Conservation (phyloP, 2,113 vertebrate genomes). For the Apeltes quadracus region DNA sequence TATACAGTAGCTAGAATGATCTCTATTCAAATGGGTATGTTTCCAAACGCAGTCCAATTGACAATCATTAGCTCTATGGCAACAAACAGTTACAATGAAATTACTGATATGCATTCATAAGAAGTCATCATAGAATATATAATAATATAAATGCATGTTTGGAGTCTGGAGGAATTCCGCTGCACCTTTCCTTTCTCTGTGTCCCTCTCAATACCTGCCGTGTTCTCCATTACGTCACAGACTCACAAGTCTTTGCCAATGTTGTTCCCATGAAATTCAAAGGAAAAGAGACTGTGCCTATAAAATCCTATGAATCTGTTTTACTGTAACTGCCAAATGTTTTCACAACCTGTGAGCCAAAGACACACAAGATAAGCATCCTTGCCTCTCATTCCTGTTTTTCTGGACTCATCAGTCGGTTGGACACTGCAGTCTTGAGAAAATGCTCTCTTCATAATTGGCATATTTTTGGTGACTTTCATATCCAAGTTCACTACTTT, state of each 20-base stretch:
- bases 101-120: no score
- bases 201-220: not conserved
- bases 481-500: conserved; percentile 38
- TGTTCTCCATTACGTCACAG: not conserved
- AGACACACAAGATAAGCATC: conserved; percentile 32
- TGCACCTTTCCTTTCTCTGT: no score
- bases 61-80: no score
- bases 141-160: no score
- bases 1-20: not conserved
- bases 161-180: no score
- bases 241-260: no score
- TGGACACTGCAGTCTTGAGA: conserved; percentile 38
- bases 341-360: conserved; percentile 40
- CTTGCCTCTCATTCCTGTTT: conserved; percentile 41
- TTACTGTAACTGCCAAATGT: conserved; percentile 8
- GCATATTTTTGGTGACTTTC: conserved; percentile 37
- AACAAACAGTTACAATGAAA: no score
- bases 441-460: conserved; percentile 31
- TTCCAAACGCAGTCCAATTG: no score
- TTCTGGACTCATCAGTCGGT: conserved; percentile 39
- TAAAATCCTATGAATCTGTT: conserved; percentile 7
- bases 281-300: conserved; percentile 5
- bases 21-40: not conserved
- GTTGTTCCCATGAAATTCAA: conserved; percentile 9
- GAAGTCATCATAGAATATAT: no score